A percentile compares a stretch with the other conserved stretches of the same genome.
These are phyloP conservation scores for Saccostrea echinata DNA, from an alignment of 1,140 invertebrate species.

Conservation along the genomic window DNA sequence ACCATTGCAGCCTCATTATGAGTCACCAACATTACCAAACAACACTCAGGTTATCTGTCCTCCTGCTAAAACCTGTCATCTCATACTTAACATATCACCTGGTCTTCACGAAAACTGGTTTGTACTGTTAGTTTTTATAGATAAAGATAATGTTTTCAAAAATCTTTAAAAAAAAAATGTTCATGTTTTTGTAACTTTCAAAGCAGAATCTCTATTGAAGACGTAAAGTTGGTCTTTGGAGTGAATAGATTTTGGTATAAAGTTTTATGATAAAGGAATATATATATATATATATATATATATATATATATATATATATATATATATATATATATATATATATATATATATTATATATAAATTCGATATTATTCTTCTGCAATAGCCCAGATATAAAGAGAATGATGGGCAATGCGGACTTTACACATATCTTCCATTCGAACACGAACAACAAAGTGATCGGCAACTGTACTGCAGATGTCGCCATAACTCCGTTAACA, in stretches of 20 bases:
- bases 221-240: no score
- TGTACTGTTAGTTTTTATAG: not conserved
- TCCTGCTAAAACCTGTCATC: constrained; percentile 1
- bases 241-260: no score
- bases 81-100: constrained; percentile 19
- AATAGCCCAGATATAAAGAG: constrained; percentile 2
- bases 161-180: not conserved
- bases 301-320: not conserved
- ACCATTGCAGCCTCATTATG: constrained; percentile 27
- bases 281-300: not conserved
- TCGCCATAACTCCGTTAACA: constrained; percentile 19
- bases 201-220: no score
- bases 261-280: not conserved
- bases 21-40: constrained; percentile 13
- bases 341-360: no score
- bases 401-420: not conserved
- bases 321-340: not conserved
- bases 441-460: constrained; percentile 10
- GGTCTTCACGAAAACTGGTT: constrained; percentile 8
- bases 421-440: constrained; percentile 23
- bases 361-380: not conserved
- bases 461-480: constrained; percentile 26
- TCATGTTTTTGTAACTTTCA: no score
- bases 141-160: not conserved
- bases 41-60: constrained; percentile 5